Evolutionary conservation across 2,797 vertebrate genomes (phyloP), one percentile per base, ranked within the genome.

Genomic region (Thripadectes ignobilis): DNA sequence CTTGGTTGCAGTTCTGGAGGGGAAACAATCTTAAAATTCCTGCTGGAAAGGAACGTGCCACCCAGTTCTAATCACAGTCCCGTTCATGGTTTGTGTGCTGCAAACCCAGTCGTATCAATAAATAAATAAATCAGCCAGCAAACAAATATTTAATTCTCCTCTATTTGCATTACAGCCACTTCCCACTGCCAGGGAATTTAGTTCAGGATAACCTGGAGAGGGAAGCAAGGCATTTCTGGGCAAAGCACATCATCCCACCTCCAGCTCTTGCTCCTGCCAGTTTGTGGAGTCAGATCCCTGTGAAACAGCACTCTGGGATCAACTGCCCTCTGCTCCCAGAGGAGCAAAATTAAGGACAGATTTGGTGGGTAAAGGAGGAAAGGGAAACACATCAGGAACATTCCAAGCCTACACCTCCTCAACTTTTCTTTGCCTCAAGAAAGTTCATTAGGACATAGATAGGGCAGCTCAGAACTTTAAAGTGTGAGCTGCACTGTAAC

Each of bases 261-360:
- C 7, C 13, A 2, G 13, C 27, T 41, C 36, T 24, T 1, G 2
- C 39, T 48, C 26, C 78, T 36, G 46, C 21, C 66, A 14, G 41
- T 2, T 38, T 46, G 8, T 14, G 21, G 39, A 61, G 12, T 9
- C 13, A 30, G 29, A 54, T 6, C 34, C 5, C 4, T 30, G n/a
- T 2, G 43, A 43, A 67, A 16, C 11, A 48, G 30, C n/a, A 17
- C 1, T 0, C 20, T 9, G 38, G 23, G 36, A 73, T 69, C 0
- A 0, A 23, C 24, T 12, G 19, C 54, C 19, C 20, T 46, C 68
- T 24, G 13, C 21, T 73, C 68, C 5, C 1, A 24, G 51, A 12
- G 2, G 2, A 59, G 7, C 24, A 29, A 74, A 48, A 51, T 7
- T 59, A 32, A 71, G 32, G 48, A 13, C 7, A 36, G 27, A 51